Conservation (phyloP, 2,888 invertebrate genomes). For the Trypoxylon attenuatum region DNA sequence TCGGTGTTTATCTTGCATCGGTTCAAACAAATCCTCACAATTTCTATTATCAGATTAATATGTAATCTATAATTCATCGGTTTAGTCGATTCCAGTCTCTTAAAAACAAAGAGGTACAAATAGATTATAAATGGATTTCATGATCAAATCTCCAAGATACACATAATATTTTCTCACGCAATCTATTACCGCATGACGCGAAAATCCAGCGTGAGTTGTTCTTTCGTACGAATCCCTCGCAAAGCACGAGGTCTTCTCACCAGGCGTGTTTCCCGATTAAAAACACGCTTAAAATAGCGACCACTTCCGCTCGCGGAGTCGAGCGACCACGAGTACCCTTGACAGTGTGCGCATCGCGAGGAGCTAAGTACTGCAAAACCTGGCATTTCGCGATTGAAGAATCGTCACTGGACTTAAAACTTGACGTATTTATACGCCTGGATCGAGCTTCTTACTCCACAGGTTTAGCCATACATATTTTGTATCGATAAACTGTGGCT, state of each 20-base stretch:
- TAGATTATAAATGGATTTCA: too few species aligned
- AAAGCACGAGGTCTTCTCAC: not conserved
- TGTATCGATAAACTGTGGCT: too few species aligned
- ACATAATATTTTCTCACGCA: not conserved
- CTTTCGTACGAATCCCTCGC: not conserved
- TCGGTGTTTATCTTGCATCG: not conserved
- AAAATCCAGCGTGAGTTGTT: not conserved
- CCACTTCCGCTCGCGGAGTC: not conserved
- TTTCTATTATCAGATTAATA: too few species aligned
- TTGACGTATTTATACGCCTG: too few species aligned
- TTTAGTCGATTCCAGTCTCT: too few species aligned
- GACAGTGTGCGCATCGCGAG: conserved; percentile 6
- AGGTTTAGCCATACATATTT: not conserved
- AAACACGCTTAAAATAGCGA: not conserved
- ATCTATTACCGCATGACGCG: not conserved
- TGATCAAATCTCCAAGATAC: not conserved
- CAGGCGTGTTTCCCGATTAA: not conserved
- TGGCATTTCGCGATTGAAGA: conserved; percentile 23
- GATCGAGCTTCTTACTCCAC: not conserved
- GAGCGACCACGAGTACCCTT: conserved; percentile 24
- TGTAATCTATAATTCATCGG: too few species aligned
- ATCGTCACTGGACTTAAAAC: conserved; percentile 30
- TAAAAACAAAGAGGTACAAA: too few species aligned
- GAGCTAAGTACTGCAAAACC: not conserved
- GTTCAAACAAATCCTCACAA: too few species aligned